Evolutionary conservation across 2,113 vertebrate genomes (phyloP).

Genomic region (Willisornis vidua): DNA sequence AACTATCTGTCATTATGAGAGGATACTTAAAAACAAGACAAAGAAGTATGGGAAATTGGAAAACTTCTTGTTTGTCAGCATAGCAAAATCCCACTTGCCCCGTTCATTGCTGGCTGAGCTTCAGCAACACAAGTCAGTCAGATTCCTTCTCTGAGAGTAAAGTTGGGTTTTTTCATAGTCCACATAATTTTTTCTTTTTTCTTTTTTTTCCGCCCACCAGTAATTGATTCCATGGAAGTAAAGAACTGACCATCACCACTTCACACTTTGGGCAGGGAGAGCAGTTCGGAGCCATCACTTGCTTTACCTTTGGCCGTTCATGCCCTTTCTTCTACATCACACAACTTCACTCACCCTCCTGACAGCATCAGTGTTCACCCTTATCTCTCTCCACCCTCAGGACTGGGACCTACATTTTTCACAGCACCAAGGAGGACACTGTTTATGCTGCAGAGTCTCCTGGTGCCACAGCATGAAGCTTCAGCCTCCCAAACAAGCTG

Average conservation of each 20-base stretch:
- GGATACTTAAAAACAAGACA: not conserved
- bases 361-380: not conserved
- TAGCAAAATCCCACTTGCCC: not conserved
- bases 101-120: not conserved
- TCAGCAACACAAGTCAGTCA: not conserved
- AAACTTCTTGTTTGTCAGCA: not conserved
- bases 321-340: not conserved
- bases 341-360: not conserved
- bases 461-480: not conserved
- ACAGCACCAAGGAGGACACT: not conserved
- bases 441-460: not conserved
- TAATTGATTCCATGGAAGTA: not conserved
- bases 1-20: not conserved
- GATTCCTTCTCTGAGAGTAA: not conserved
- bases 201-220: not conserved
- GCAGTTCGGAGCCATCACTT: not conserved
- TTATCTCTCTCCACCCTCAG: not conserved
- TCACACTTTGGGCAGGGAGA: not conserved
- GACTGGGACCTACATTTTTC: accelerated
- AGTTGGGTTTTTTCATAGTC: not conserved
- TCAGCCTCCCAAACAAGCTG: accelerated
- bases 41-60: not conserved
- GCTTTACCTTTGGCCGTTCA: not conserved
- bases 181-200: too few species aligned
- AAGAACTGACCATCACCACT: not conserved